These are phyloP conservation scores for Spicauda simplicius DNA, from an alignment of 2,888 invertebrate species.

Conservation along the genomic window DNA sequence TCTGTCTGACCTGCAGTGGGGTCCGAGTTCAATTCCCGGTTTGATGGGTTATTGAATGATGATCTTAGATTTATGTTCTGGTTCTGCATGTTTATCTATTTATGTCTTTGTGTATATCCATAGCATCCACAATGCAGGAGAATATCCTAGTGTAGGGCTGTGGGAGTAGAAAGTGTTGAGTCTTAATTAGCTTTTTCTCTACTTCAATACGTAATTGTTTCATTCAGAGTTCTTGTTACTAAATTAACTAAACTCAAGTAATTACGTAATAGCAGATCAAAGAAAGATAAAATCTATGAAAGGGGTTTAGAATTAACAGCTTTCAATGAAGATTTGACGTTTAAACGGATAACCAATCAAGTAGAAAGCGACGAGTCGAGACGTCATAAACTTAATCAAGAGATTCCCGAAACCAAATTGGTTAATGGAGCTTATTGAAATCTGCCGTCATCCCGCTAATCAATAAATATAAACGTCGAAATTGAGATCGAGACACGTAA, in stretches of 20 bases:
- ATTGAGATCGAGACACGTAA: constrained; percentile 69
- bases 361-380: constrained; percentile 52
- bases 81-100: too few relatives aligned
- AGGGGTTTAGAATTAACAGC: constrained; percentile 17
- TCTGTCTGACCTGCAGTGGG: too few relatives aligned
- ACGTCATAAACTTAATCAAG: constrained; percentile 66
- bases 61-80: too few relatives aligned
- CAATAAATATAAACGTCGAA: constrained; percentile 80
- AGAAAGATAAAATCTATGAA: constrained; percentile 8
- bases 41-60: too few relatives aligned
- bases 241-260: background rate
- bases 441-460: constrained; percentile 62
- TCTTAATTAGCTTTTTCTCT: too few relatives aligned
- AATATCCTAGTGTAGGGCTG: too few relatives aligned
- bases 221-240: constrained; percentile 1
- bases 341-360: constrained; percentile 62
- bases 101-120: too few relatives aligned
- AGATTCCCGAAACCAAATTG: constrained; percentile 72
- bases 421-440: constrained; percentile 80
- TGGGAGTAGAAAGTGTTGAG: too few relatives aligned
- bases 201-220: too few relatives aligned
- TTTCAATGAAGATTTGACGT: constrained; percentile 43
- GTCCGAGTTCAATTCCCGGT: too few relatives aligned
- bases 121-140: too few relatives aligned
- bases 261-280: background rate